Conservation (phyloP, 2,113 vertebrate genomes). For the Psittacara wagleri region DNA sequence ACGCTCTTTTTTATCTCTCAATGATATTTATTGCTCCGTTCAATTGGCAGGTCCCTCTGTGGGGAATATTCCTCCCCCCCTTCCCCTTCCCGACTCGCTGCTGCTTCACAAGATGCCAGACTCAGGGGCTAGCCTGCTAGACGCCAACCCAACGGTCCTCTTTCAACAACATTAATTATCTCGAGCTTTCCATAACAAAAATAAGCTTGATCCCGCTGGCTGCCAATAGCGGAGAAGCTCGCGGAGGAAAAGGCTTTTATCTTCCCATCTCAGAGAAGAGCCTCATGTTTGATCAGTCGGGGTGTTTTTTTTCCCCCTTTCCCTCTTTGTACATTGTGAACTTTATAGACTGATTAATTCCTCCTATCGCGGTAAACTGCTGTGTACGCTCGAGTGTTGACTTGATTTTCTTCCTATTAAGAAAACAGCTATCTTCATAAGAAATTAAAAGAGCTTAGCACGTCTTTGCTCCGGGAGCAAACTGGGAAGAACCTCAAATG, state of each 20-base stretch:
- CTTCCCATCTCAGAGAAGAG: slow-evolving; percentile 70
- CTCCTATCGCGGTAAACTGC: slow-evolving; percentile 66
- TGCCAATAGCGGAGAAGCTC: slow-evolving; percentile 76
- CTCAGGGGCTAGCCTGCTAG: slow-evolving; percentile 77
- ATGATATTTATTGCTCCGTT: slow-evolving; percentile 74
- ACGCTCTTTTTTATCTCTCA: slow-evolving; percentile 36
- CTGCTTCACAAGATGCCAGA: slow-evolving; percentile 80
- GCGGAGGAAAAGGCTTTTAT: slow-evolving; percentile 77
- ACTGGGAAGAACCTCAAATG: slow-evolving; percentile 31
- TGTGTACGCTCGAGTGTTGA: slow-evolving; percentile 58
- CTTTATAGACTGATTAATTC: slow-evolving; percentile 80
- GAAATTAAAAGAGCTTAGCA: slow-evolving; percentile 74
- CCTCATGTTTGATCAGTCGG: slow-evolving; percentile 71
- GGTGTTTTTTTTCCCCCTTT: background rate
- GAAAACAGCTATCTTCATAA: slow-evolving; percentile 64
- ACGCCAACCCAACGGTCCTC: slow-evolving; percentile 79
- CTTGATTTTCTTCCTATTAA: slow-evolving; percentile 73
- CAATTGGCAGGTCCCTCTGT: slow-evolving; percentile 65
- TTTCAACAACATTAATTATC: slow-evolving; percentile 88
- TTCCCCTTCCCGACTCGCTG: background rate
- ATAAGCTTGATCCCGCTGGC: slow-evolving; percentile 76
- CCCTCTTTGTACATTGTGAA: slow-evolving; percentile 66
- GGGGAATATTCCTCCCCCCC: slow-evolving; percentile 25
- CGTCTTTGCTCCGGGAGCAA: slow-evolving; percentile 55
- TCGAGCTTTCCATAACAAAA: slow-evolving; percentile 79